phyloP scores from a whole-genome alignment of 2,113 vertebrate species.

The Psilopogon haemacephalus region DNA sequence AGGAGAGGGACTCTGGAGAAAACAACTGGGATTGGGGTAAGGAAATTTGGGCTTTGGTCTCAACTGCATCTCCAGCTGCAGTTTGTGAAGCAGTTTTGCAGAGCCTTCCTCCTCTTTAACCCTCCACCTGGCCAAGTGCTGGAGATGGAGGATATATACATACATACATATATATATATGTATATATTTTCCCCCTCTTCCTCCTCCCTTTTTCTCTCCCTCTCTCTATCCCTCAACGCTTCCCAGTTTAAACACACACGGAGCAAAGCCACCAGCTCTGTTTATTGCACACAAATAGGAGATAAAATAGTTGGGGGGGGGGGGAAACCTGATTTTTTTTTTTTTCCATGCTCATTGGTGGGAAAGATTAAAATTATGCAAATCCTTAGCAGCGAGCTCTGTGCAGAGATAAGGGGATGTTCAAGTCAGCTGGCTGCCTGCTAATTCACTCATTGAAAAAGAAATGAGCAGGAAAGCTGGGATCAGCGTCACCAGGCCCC shows the following conservation, averaged over 20 bases:
- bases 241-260: not conserved
- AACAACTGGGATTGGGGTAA: not conserved
- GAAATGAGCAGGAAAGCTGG: constrained; percentile 41
- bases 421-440: constrained; percentile 68
- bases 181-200: too few species aligned
- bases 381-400: constrained; percentile 61
- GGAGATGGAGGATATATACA: not conserved
- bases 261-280: constrained; percentile 31
- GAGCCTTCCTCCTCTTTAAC: not conserved
- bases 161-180: too few species aligned
- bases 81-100: not conserved
- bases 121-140: not conserved
- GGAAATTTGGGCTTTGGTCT: not conserved
- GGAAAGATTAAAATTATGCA: constrained; percentile 77
- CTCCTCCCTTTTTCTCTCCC: too few species aligned
- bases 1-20: not conserved
- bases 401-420: constrained; percentile 72
- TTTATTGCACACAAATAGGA: constrained; percentile 66
- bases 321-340: constrained; percentile 72
- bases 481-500: not conserved
- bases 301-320: constrained; percentile 70
- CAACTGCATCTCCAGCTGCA: not conserved
- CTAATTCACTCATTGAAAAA: constrained; percentile 62
- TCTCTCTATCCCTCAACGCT: rapidly evolving
- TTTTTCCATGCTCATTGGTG: constrained; percentile 74